A percentile compares a stretch with the other conserved stretches of the same genome.
These are phyloP conservation scores for Siniperca obscura DNA, from an alignment of 2,797 vertebrate genomes.

Conservation along the genomic window DNA sequence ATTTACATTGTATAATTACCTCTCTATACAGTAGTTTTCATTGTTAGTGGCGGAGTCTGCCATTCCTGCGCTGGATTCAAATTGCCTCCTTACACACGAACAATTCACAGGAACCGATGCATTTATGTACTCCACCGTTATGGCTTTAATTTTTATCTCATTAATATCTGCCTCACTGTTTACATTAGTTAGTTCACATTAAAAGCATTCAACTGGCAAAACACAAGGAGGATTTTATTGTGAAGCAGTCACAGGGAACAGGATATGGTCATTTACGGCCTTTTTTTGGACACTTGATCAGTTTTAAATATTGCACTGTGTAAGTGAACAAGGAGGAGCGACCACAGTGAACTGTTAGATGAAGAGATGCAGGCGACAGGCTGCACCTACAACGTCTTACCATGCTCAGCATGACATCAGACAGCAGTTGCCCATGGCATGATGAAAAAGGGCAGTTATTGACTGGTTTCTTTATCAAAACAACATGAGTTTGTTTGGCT, in stretches of 20 bases:
- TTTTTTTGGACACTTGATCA: neutral
- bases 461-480: neutral
- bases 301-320: neutral
- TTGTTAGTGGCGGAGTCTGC: neutral
- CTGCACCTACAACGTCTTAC: neutral
- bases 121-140: too few species aligned
- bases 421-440: neutral
- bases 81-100: too few species aligned
- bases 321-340: neutral
- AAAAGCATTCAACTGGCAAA: neutral
- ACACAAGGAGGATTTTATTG: neutral
- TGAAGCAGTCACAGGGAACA: neutral
- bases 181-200: neutral
- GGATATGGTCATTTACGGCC: neutral
- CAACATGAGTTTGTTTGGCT: neutral
- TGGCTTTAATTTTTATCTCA: neutral
- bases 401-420: neutral
- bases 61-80: neutral
- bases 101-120: neutral
- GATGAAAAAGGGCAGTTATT: neutral
- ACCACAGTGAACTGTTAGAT: neutral
- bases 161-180: neutral
- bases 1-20: neutral
- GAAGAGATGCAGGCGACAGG: constrained; percentile 4
- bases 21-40: neutral